Evolutionary conservation across 1,140 invertebrate genomes (phyloP), one percentile per base, ranked within the genome.

Genomic region (Lycorma delicatula): DNA sequence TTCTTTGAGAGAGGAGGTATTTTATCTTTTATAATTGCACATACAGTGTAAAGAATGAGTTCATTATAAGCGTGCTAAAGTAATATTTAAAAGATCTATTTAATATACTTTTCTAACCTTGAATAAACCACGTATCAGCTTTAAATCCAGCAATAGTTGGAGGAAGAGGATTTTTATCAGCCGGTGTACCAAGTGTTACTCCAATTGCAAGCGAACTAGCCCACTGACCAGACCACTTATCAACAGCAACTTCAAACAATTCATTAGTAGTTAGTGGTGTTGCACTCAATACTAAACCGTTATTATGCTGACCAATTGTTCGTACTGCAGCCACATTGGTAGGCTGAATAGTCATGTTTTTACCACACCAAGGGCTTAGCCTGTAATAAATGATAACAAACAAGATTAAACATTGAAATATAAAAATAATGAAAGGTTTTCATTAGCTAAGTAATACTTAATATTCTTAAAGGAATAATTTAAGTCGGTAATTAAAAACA

Each of bases 181-280:
- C 27, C 12, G 59, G 63, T 44, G 83, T 80, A 62, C 84, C 77
- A 46, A 82, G 80, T 0, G 88, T 90, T 6, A 93, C 77, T 1
- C 90, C 91, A 66, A 92, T 81, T 25, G 77, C 78, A 20, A 93
- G 70, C 12, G 81, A 84, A 1, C 90, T 90, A 26, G 85, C 82
- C 78, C 84, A 89, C 47, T 84, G 79, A 11, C 71, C 67, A 5
- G 78, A 75, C 16, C 84, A 67, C 64, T 80, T 77, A 55, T 82
- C 78, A 16, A 86, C 75, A 28, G 75, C 71, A 41, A 92, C 79
- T 78, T 91, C 82, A 62, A 82, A 86, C 13, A 90, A 69, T 66
- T 89, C 84, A 64, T 87, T 86, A 54, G 84, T 78, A 31, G 79
- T 79, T 12, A 93, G 72, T 16, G 86, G 79, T 7, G 79, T 76